phyloP scores from a whole-genome alignment of 92 coral and sea anemone genomes.

The Bergia puertoricense region DNA sequence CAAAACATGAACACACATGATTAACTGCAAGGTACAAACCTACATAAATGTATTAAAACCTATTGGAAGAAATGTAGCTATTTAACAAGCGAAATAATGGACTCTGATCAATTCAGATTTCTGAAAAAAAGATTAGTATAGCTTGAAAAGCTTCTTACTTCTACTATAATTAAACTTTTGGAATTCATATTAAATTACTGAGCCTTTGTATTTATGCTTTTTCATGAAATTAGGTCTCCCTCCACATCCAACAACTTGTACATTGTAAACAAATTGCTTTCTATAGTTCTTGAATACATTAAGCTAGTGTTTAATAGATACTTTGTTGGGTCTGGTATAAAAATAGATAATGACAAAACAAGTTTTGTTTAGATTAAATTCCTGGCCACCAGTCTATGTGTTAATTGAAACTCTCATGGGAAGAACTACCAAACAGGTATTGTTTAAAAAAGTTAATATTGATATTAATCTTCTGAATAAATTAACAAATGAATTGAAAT shows the following conservation, averaged over 20 bases:
- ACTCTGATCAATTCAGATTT: no score
- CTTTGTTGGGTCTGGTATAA: not conserved
- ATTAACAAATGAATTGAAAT: not conserved
- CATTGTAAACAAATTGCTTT: not conserved
- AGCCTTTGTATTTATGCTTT: not conserved
- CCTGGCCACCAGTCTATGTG: constrained; percentile 46
- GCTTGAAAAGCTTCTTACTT: no score
- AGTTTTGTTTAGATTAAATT: constrained; percentile 38
- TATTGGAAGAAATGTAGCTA: not conserved
- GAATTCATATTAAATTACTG: not conserved
- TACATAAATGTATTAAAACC: not conserved
- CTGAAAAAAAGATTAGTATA: not conserved
- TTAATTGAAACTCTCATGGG: not conserved
- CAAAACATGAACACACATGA: not conserved
- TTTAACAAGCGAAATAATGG: not conserved
- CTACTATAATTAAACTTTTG: not conserved
- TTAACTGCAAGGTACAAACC: no score
- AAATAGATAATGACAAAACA: constrained; percentile 5
- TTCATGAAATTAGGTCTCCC: not conserved
- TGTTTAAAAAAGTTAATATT: not conserved
- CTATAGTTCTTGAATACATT: constrained; percentile 65
- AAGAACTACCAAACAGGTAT: not conserved
- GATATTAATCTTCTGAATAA: not conserved
- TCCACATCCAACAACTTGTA: not conserved
- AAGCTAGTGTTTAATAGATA: constrained; percentile 37